Evolutionary conservation across 53 echinoderm and acorn worm genomes (phyloP).

Genomic region (Stichopus horrens): DNA sequence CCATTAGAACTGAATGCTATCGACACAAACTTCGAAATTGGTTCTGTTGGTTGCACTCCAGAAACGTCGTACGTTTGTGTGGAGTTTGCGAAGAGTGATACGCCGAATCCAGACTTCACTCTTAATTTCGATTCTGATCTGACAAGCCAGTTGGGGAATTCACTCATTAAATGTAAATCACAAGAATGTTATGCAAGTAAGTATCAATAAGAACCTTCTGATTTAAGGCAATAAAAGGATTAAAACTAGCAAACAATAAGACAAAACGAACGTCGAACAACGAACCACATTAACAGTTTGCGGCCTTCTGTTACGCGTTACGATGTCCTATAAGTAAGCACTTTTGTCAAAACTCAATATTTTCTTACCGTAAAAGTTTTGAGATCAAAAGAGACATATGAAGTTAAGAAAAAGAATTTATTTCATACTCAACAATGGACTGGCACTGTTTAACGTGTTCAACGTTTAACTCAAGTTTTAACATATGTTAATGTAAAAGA

Average conservation of each 20-base stretch:
- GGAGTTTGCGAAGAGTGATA: slow-evolving; percentile 25
- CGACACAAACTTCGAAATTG: slow-evolving; percentile 34
- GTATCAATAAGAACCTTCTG: too few species aligned
- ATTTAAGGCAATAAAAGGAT: not conserved
- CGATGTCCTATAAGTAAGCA: not conserved
- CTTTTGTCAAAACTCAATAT: not conserved
- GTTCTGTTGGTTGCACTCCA: slow-evolving; percentile 22
- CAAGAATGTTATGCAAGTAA: slow-evolving; percentile 42
- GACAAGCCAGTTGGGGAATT: not conserved
- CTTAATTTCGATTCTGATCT: not conserved
- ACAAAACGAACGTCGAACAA: not conserved
- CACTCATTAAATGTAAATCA: slow-evolving; percentile 13
- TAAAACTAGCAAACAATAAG: not conserved
- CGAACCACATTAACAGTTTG: not conserved
- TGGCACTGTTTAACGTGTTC: too few species aligned
- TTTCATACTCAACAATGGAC: too few species aligned
- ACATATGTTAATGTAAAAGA: too few species aligned
- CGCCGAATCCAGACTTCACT: slow-evolving; percentile 34
- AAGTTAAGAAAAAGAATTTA: too few species aligned
- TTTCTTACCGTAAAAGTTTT: not conserved
- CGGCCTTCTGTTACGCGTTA: not conserved
- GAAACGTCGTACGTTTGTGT: slow-evolving; percentile 40
- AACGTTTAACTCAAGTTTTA: too few species aligned
- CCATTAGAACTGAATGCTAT: not conserved
- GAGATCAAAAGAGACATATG: too few species aligned